phyloP scores from a whole-genome alignment of 2,888 invertebrate genomes.

The Pachydiplax longipennis region DNA sequence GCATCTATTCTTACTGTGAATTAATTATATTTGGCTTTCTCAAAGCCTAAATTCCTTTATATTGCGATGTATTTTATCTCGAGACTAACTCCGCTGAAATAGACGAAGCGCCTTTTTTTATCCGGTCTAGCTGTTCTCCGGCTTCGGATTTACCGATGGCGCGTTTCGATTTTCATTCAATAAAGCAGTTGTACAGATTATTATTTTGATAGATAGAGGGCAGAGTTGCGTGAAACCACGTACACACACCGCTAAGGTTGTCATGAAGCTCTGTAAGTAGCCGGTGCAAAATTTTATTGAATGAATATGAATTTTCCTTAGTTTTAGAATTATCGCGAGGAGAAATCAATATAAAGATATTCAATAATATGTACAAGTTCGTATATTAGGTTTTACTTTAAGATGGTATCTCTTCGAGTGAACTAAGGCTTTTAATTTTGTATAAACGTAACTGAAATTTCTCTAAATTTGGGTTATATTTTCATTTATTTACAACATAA shows the following conservation, averaged over 20 bases:
- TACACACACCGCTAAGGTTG: slow-evolving; percentile 20
- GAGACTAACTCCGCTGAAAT: not conserved
- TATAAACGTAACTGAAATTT: not conserved
- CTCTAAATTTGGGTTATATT: not conserved
- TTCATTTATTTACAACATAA: not conserved
- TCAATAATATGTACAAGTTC: not conserved
- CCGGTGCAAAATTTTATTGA: slow-evolving; percentile 1
- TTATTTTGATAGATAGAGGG: slow-evolving; percentile 11
- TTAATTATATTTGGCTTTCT: not conserved
- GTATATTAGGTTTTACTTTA: not conserved
- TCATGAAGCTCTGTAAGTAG: slow-evolving; percentile 33
- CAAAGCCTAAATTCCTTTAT: not conserved
- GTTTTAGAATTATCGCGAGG: not conserved
- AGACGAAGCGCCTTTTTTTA: no score
- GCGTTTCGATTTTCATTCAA: slow-evolving; percentile 10
- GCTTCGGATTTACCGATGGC: not conserved
- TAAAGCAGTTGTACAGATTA: not conserved
- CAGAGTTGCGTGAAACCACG: slow-evolving; percentile 26
- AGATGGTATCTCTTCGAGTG: not conserved
- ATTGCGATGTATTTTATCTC: not conserved
- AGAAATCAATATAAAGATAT: not conserved
- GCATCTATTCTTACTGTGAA: not conserved
- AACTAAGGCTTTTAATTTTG: not conserved
- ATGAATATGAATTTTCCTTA: not conserved
- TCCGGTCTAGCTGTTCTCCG: no score